Evolutionary conservation across 1,140 invertebrate species (phyloP), one percentile per base, ranked within the genome.

Genomic region (Limonius californicus): DNA sequence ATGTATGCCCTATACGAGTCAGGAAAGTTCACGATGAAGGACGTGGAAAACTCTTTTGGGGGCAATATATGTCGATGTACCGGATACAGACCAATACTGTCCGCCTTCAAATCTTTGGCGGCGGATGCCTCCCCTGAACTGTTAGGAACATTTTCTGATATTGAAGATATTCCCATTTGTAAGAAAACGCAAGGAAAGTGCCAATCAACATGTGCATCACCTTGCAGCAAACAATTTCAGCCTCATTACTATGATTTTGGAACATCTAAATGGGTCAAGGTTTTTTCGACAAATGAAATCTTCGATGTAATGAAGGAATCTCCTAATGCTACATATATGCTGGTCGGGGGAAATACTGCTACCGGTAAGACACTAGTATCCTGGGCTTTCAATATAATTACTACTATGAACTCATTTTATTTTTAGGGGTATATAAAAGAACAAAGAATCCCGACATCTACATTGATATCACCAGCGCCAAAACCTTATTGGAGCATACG

Each of bases 41-140:
- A 71, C 32, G 66, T 74, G 14, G 72, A 74, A 65, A 68, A 74
- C 54, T 67, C 69, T 1, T 72, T 74, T 59, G 70, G 68, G 11
- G 70, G 70, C 20, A 69, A 67, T 32, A 84, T 94, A 16, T 95
- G 92, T 63, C 83, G 92, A 47, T 95, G 92, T 73, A 95, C 92
- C 0, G 92, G 92, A 0, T 95, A 94, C 68, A 79, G 92, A 59
- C 86, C 92, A 1, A 94, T 95, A 70, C 78, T 92, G 32, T 89
- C 92, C 64, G 84, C 89, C 20, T 92, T 92, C 72, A 92, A 92
- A 75, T 85, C 87, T 1, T 87, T 90, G 59, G 85, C 87, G 0
- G 74, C 66, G 0, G 87, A 92, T 69, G 83, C 84, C 1, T 71
- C 77, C 21, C 71, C 77, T 0, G 62, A 80, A n/a, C 68, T 82